Evolutionary conservation across 2,888 invertebrate species (phyloP).

Genomic region (Plebejus anna): DNA sequence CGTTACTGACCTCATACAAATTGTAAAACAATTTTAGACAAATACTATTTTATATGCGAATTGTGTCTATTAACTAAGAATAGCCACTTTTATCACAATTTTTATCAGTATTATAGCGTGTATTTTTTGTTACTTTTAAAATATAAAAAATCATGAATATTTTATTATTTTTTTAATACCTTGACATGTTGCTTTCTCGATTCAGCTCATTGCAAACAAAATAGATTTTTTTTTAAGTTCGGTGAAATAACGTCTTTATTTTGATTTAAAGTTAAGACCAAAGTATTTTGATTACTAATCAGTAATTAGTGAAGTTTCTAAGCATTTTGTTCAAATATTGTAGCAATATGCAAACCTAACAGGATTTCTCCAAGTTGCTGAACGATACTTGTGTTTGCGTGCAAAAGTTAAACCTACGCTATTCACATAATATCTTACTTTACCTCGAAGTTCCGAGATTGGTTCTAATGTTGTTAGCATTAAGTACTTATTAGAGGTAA

Average conservation of each 20-base stretch:
- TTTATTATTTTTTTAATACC: background rate
- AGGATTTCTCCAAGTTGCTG: background rate
- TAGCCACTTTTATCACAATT: background rate
- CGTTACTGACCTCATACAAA: background rate
- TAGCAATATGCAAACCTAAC: slow-evolving; percentile 4
- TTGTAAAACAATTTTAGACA: background rate
- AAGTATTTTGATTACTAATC: background rate
- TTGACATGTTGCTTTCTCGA: too few relatives aligned
- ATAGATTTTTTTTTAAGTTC: too few relatives aligned
- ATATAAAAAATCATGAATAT: background rate
- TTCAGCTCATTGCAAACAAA: too few relatives aligned
- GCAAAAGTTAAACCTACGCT: background rate
- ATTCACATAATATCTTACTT: background rate
- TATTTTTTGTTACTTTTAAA: slow-evolving; percentile 4
- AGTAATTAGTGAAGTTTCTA: background rate
- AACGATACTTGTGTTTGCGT: slow-evolving; percentile 12
- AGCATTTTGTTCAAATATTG: background rate
- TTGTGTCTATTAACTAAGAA: background rate
- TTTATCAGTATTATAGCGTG: background rate
- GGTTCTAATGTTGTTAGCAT: background rate
- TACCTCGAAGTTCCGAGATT: background rate
- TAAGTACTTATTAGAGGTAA: background rate
- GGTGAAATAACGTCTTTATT: background rate
- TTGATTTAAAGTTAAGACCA: background rate
- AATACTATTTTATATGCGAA: background rate